Evolutionary conservation across 1,140 invertebrate species (phyloP).

Genomic region (Drosophila bifasciata): DNA sequence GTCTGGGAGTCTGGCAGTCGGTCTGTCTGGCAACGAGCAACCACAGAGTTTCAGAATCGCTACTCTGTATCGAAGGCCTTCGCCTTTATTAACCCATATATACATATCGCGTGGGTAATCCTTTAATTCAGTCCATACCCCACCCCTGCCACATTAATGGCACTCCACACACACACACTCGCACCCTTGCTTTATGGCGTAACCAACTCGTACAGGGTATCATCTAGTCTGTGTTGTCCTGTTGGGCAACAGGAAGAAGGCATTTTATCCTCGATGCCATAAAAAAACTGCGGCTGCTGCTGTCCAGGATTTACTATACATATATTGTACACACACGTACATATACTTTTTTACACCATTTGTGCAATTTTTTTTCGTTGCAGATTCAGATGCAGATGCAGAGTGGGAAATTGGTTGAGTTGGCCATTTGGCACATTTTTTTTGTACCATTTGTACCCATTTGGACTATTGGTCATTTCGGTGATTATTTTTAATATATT

Average conservation of each 20-base stretch:
- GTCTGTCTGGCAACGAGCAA: not conserved
- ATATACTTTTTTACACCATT: conserved; percentile 33
- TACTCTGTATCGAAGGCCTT: not conserved
- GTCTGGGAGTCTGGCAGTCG: conserved; percentile 1
- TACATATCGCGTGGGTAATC: not conserved
- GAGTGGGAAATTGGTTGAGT: too few relatives aligned
- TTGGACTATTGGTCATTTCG: conserved; percentile 46
- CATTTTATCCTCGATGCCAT: conserved; percentile 30
- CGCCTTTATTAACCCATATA: conserved; percentile 16
- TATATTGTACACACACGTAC: not conserved
- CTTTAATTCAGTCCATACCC: conserved; percentile 35
- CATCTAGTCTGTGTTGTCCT: not conserved
- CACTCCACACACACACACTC: not conserved
- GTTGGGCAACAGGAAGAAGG: not conserved
- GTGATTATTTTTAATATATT: conserved; percentile 48
- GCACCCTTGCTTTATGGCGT: too few relatives aligned
- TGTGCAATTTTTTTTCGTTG: conserved; percentile 6
- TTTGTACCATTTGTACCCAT: not conserved
- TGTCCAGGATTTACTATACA: conserved; percentile 25
- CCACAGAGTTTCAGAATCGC: too few relatives aligned
- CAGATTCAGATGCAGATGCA: conserved; percentile 22
- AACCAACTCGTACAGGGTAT: not conserved
- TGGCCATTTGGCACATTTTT: conserved; percentile 13
- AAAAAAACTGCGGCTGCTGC: conserved; percentile 43
- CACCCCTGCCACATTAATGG: too few relatives aligned